Base-by-base conservation (phyloP, 2,888 invertebrate genomes). In the Herminia tarsipennalis region DNA sequence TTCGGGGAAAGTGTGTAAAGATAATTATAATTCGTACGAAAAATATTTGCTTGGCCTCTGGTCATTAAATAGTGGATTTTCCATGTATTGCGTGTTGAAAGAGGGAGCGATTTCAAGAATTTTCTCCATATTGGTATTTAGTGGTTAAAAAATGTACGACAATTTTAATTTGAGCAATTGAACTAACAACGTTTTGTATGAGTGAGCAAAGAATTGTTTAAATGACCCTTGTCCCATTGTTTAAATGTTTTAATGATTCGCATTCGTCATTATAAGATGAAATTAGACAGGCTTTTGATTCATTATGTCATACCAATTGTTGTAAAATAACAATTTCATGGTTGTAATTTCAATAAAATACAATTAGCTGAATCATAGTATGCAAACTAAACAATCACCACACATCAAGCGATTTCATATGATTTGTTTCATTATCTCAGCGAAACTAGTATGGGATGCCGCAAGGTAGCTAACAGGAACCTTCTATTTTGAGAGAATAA, bases 381-480 rank as follows among this genome's bases (percentile, higher is more conserved):
- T 57, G 70, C 50, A 53, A 70, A 64, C 55, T 44, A 47, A 53
- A 38, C 56, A 53, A 59, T 57, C 53, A 38, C 39, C 25, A 43
- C 36, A 41, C 32, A 57, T 67, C 64, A 49, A 38, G 39, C 48
- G 42, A 34, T 63, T 54, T 59, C 41, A 65, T 68, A 55, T 38
- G 52, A 63, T 68, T 68, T 43, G 54, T 41, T 57, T 63, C 48
- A 65, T 70, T 64, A 66, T 30, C 33, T 29, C 36, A 22, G 32
- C 47, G 44, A 40, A 32, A 40, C 27, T 35, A 21, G 33, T 38
- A 42, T 34, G 49, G 42, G 29, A 34, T 40, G 17, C 35, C 38
- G 28, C 36, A 42, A 43, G 35, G 21, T 14, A 28, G 20, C 20
- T 14, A 21, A 46, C 50, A 45, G 42, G 48, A 50, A 33, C 61